phyloP scores from a whole-genome alignment of 2,888 invertebrate genomes.

The Holacanthella duospinosa region DNA sequence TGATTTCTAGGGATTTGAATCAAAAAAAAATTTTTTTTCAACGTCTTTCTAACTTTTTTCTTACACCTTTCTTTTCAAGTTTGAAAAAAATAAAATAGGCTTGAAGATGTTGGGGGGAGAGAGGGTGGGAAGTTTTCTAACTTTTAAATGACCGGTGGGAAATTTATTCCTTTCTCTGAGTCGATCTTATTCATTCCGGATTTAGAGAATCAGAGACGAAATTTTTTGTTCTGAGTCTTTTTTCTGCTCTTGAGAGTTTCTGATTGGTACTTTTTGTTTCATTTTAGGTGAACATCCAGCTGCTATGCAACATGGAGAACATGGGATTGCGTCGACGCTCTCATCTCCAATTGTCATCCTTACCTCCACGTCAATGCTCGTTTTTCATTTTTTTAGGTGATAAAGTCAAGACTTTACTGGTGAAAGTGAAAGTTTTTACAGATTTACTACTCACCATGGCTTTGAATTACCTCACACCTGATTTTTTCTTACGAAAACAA shows the following conservation, averaged over 20 bases:
- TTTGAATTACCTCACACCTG: no score
- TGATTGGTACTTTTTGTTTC: constrained; percentile 10
- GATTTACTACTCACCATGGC: no score
- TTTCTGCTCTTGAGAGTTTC: constrained; percentile 7
- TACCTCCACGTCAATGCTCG: background rate
- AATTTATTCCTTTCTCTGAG: background rate
- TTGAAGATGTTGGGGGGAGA: no score
- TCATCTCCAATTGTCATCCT: constrained; percentile 9
- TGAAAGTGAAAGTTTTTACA: background rate
- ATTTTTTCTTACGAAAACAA: no score
- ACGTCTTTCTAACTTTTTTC: no score
- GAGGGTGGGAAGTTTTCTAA: background rate
- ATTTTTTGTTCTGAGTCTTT: constrained; percentile 6
- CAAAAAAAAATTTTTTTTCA: no score
- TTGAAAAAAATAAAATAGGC: no score
- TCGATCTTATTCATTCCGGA: background rate
- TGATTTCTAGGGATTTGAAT: no score
- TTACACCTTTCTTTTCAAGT: no score
- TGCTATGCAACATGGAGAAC: constrained; percentile 57
- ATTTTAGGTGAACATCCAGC: constrained; percentile 69
- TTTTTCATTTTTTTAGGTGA: constrained; percentile 4
- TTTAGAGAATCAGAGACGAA: constrained; percentile 8
- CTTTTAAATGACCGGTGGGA: constrained; percentile 2
- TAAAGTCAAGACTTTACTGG: background rate
- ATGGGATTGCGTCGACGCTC: constrained; percentile 27